Base-by-base conservation (phyloP, 2,888 invertebrate genomes). In the Pheosia tremula region DNA sequence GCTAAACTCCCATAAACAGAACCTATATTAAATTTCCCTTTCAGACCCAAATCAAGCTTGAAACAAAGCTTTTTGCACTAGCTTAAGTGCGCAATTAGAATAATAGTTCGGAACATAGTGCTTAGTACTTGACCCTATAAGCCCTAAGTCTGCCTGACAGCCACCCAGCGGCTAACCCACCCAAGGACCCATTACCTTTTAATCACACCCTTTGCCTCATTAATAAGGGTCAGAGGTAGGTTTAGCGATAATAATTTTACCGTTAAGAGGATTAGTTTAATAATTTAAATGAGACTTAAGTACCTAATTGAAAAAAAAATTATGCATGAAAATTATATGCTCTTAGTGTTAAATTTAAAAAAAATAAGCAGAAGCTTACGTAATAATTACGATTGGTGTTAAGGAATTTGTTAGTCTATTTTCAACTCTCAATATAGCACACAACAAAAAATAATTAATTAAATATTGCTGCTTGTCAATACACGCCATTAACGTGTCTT, bases 191-290 rank as follows among this genome's bases (percentile, higher is more conserved):
- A 88, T 89, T 90, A 89, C 86, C 85, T 86, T 87, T 88, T 75
- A 75, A 75, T 88, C 84, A 84, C 82, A 77, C 81, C 85, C 84
- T 78, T 83, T 82, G 78, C 77, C 80, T 88, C 89, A 90, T 91
- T 89, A 90, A 90, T 90, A 87, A 86, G 85, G 89, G 90, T 87
- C 85, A 80, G 84, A 82, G 81, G 83, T 79, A 75, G 69, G 72
- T 68, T 57, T 63, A 65, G 66, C 70, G 63, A 68, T 79, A 79
- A 80, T 86, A 83, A 85, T 85, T 84, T 82, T 80, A 81, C 76
- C 76, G 78, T 75, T 81, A 83, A 83, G 83, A 78, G 80, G 85
- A 80, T 84, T 83, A 80, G 75, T 86, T 83, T 79, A 79, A 85
- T 86, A 84, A 86, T 87, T 86, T 84, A 80, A 84, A 83, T 83